Conservation (phyloP, 2,888 invertebrate genomes). For the Lydus trimaculatus region DNA sequence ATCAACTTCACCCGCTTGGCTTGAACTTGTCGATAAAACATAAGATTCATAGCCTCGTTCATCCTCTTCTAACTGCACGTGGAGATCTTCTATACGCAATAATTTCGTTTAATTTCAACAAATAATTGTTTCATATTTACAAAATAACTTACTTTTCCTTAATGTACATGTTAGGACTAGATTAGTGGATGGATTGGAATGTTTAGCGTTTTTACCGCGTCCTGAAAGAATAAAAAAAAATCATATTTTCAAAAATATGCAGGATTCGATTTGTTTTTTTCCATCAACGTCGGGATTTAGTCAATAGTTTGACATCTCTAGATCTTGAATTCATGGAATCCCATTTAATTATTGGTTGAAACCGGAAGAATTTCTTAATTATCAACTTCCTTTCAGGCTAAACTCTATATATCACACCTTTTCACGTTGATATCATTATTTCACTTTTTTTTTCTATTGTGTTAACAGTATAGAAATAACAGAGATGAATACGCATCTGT, state of each 20-base stretch:
- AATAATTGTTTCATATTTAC: too few relatives aligned
- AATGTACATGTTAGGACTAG: conserved; percentile 62
- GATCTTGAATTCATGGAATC: conserved; percentile 38
- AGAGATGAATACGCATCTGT: too few relatives aligned
- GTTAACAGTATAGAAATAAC: not conserved
- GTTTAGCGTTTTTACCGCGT: conserved; percentile 64
- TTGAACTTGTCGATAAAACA: conserved; percentile 57
- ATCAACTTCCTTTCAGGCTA: conserved; percentile 40
- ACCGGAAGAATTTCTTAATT: conserved; percentile 50
- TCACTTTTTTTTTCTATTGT: conserved; percentile 19
- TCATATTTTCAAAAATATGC: not conserved
- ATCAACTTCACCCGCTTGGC: conserved; percentile 57
- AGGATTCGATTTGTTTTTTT: not conserved
- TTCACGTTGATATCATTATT: conserved; percentile 29
- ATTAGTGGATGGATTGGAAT: conserved; percentile 63
- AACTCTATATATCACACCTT: conserved; percentile 32
- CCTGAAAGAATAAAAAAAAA: conserved; percentile 58
- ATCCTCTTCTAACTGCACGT: conserved; percentile 61
- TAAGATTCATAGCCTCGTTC: conserved; percentile 58
- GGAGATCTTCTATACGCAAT: conserved; percentile 55
- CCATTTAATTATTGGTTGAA: conserved; percentile 44
- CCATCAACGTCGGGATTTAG: conserved; percentile 8
- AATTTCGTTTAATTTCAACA: too few relatives aligned
- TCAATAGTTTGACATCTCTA: conserved; percentile 33
- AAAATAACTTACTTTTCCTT: conserved; percentile 72